Evolutionary conservation across 2,888 invertebrate genomes (phyloP), one percentile per base, ranked within the genome.

Genomic region (Leucophora obtusa): DNA sequence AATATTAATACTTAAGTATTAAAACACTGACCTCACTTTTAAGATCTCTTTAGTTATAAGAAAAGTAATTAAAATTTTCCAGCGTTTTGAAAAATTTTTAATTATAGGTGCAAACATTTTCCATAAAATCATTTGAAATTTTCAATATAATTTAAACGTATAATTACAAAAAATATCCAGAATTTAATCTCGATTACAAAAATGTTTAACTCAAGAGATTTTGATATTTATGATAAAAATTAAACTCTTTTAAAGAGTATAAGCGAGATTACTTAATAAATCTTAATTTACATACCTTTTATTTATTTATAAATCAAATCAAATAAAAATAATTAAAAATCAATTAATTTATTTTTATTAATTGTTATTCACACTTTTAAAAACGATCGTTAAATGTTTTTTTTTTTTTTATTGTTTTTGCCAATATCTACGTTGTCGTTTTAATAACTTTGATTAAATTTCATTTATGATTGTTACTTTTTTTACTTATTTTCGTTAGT

Each of bases 371-470:
- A 7, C 53, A 53, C 17, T 53, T 53, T 53, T 15, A 38, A 6
- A 6, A 28, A 28, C 28, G 28, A 28, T 28, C 4, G 7, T 28
- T 11, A 59, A 15, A 17, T 17, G 9, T 35, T 28, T 38, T 33
- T 2, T 38, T 33, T 38, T 59, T 24, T n/a, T n/a, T 21, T 21
- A 4, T 21, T 21, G 21, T 28, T 28, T 6, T 28, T 7, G 28
- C 28, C 38, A 18, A 43, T 21, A 24, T 5, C 10, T 9, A 18
- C 56, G 63, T 43, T 70, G 60, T 38, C 51, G 47, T 56, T 79
- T 9, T 63, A 50, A 7, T 59, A 58, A 17, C 47, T 38, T 14
- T 47, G 43, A 15, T 62, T 62, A 28, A 24, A n/a, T 15, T 47
- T 43, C 11, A 7, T 6, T n/a, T 43, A n/a, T 24, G 7, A 50